Base-by-base conservation (phyloP, 30 jellyfish, hydroid and myxozoan species). In the Mastigias papua region DNA sequence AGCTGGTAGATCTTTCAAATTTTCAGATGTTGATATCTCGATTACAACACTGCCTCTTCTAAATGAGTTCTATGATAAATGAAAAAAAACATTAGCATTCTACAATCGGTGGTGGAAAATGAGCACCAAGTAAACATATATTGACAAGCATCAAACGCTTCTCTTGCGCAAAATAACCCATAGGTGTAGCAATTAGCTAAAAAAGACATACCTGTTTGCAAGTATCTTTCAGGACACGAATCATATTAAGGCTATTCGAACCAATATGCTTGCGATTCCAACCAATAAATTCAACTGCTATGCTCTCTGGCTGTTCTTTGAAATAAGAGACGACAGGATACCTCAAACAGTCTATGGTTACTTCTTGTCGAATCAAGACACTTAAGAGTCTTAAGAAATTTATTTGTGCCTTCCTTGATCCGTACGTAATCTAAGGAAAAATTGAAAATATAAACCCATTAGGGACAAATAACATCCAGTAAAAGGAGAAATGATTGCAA, bases 361-460 rank as follows among this genome's bases (percentile, higher is more conserved):
- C 62, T 33, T 28, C 61, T 73, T 94, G 99, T 30, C 93, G 92
- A 60, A 88, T 81, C 49, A 73, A 48, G 31, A 51, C 91, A 63
- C 99, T 90, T 17, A 81, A 88, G 3, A 94, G 93, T 27, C 97
- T 73, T 32, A 94, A 76, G 73, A 94, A 84, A 57, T 94, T 94
- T 29, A 94, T 70, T 76, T 94, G 99, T n/a, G 97, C 91, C 29
- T 83, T 77, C 25, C 92, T 82, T 26, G 90, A 67, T 37, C 92
- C 97, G 76, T 94, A 94, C 22, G 92, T 69, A 27, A 93, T 73
- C 98, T 93, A 33, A 8, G 31, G 50, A 26, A 16, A 64, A 67
- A 7, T 51, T 5, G 17, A 51, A 51, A 17, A 51, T 37, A 37
- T 3, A 11, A 37, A 37, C 6, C 54, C 54, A 37, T 2, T 26